Evolutionary conservation across 2,113 vertebrate species (phyloP).

Genomic region (Pelodiscus sinensis): DNA sequence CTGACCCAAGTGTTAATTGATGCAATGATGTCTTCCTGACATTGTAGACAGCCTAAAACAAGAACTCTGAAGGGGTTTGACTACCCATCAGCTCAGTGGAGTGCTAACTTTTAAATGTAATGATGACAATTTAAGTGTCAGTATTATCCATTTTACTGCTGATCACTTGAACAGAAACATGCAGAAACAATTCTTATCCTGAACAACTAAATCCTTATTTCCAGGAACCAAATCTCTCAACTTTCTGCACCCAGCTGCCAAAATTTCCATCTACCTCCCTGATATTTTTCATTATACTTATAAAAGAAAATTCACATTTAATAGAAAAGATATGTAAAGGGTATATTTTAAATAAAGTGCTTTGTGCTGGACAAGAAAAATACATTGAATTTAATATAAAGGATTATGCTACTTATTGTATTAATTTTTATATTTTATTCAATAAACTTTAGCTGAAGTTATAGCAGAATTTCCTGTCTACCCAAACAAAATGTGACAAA

Average conservation of each 20-base stretch:
- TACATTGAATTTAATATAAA: slow-evolving; percentile 25
- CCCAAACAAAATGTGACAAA: not conserved
- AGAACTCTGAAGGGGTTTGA: slow-evolving; percentile 48
- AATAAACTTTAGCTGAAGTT: not conserved
- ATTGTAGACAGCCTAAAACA: not conserved
- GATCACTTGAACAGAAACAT: slow-evolving; percentile 28
- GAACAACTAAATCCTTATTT: slow-evolving; percentile 11
- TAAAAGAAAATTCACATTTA: slow-evolving; percentile 23
- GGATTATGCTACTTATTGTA: slow-evolving; percentile 24
- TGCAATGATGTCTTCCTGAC: slow-evolving; percentile 23
- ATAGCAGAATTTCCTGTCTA: not conserved
- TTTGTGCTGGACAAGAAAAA: not conserved
- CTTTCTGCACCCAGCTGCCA: slow-evolving; percentile 7
- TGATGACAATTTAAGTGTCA: slow-evolving; percentile 46
- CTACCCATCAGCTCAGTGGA: slow-evolving; percentile 28
- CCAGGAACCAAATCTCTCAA: slow-evolving; percentile 32
- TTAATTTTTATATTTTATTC: not conserved
- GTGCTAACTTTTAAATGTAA: slow-evolving; percentile 35
- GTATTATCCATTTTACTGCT: slow-evolving; percentile 43
- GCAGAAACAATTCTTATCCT: slow-evolving; percentile 17
- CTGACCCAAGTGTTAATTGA: slow-evolving; percentile 32
- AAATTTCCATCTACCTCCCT: slow-evolving; percentile 12
- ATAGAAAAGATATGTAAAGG: slow-evolving; percentile 12
- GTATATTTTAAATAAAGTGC: slow-evolving; percentile 26
- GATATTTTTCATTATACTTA: not conserved